Conservation (phyloP, 2,113 vertebrate species). For the Oxygymnocypris stewartii region DNA sequence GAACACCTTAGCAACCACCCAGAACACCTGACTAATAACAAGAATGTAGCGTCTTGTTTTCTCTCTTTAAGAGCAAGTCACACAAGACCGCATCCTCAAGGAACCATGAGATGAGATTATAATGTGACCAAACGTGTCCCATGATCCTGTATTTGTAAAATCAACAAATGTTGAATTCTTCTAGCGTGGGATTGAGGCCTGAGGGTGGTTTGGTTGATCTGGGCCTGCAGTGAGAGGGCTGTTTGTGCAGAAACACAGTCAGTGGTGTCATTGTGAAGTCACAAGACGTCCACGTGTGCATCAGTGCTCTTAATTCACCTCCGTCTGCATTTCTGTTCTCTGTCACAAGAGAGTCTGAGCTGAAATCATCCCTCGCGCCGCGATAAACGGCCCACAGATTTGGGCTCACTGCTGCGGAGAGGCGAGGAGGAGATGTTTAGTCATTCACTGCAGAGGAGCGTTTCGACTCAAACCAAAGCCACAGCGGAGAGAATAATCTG, state of each 20-base stretch:
- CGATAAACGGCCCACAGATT: neutral
- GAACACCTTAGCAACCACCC: neutral
- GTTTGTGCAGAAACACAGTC: slow-evolving; percentile 37
- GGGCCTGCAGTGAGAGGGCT: slow-evolving; percentile 14
- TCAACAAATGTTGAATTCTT: slow-evolving; percentile 37
- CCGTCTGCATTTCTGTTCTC: slow-evolving; percentile 41
- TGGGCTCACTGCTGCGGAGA: neutral
- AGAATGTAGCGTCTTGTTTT: neutral
- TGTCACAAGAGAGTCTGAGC: slow-evolving; percentile 27
- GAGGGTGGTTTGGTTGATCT: slow-evolving; percentile 7
- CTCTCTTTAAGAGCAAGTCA: neutral
- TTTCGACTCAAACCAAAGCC: neutral
- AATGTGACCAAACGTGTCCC: neutral
- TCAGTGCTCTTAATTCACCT: slow-evolving; percentile 40
- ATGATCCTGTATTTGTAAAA: slow-evolving; percentile 12
- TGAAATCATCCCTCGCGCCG: slow-evolving; percentile 12
- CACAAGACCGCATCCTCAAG: neutral
- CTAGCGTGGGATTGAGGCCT: slow-evolving; percentile 28
- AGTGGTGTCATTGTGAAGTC: slow-evolving; percentile 48
- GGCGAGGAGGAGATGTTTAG: slow-evolving; percentile 31
- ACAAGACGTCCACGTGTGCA: slow-evolving; percentile 52
- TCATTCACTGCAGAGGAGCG: neutral
- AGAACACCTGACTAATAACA: neutral
- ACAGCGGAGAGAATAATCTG: neutral
- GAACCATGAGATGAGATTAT: slow-evolving; percentile 22